Evolutionary conservation across 2,888 invertebrate species (phyloP).

Genomic region (Cataglyphis rosenhaueri): DNA sequence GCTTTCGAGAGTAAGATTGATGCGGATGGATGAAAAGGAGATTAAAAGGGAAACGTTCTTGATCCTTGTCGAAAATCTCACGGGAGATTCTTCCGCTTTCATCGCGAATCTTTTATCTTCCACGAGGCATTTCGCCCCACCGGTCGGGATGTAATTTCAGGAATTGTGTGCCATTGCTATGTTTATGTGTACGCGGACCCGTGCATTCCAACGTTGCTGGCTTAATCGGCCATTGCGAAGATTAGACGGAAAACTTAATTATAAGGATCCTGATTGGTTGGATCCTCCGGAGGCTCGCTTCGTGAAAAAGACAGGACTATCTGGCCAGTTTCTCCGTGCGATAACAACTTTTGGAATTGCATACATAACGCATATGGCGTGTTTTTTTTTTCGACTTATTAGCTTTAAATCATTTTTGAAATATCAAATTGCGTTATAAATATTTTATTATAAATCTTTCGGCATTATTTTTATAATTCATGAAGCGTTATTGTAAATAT

Average conservation of each 20-base stretch:
- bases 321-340: conserved; percentile 43
- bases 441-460: not conserved
- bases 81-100: conserved; percentile 63
- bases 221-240: conserved; percentile 81
- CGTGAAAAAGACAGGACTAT: conserved; percentile 56
- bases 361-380: conserved; percentile 14
- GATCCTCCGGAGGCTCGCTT: conserved; percentile 78
- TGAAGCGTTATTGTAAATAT: not conserved
- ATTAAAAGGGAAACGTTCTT: conserved; percentile 59
- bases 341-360: conserved; percentile 66
- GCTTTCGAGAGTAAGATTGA: conserved; percentile 56
- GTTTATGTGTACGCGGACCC: conserved; percentile 72
- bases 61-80: conserved; percentile 72
- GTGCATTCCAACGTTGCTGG: conserved; percentile 69
- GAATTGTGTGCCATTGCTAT: conserved; percentile 74
- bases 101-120: conserved; percentile 59
- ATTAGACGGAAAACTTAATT: conserved; percentile 84
- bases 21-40: conserved; percentile 31
- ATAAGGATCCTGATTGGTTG: conserved; percentile 83
- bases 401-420: not conserved
- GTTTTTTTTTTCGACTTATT: not conserved
- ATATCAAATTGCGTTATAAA: not conserved
- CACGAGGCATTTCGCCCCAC: conserved; percentile 40
- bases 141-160: conserved; percentile 72
- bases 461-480: not conserved